phyloP scores from a whole-genome alignment of 2,113 vertebrate genomes.

The Scophthalmus maximus region DNA sequence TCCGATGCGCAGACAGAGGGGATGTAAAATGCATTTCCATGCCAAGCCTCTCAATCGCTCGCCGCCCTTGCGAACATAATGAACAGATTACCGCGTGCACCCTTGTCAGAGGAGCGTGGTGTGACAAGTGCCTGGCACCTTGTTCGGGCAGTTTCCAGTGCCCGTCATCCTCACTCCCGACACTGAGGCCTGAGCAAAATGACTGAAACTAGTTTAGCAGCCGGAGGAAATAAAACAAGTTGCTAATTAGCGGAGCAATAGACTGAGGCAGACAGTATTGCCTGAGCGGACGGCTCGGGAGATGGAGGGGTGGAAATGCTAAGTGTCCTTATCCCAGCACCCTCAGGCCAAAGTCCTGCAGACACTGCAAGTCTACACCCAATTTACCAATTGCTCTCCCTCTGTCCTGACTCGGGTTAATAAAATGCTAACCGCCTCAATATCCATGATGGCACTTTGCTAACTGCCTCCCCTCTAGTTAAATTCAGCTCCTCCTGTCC shows the following conservation, averaged over 20 bases:
- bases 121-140: slow-evolving; percentile 62
- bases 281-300: slow-evolving; percentile 36
- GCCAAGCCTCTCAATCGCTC: slow-evolving; percentile 60
- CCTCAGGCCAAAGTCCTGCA: slow-evolving; percentile 70
- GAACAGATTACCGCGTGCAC: slow-evolving; percentile 64
- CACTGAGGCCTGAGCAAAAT: background rate
- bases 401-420: slow-evolving; percentile 71
- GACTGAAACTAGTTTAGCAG: slow-evolving; percentile 43
- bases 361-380: slow-evolving; percentile 72
- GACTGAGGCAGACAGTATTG: slow-evolving; percentile 51
- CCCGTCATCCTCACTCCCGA: slow-evolving; percentile 20
- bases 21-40: slow-evolving; percentile 66
- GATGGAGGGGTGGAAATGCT: slow-evolving; percentile 74
- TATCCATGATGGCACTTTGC: slow-evolving; percentile 70
- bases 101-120: no score
- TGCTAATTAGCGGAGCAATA: slow-evolving; percentile 64
- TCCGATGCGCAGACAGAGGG: slow-evolving; percentile 71
- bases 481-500: slow-evolving; percentile 61
- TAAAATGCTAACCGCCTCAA: slow-evolving; percentile 81
- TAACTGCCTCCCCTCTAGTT: slow-evolving; percentile 74
- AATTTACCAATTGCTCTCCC: slow-evolving; percentile 72
- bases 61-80: slow-evolving; percentile 58
- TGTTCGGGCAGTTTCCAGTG: slow-evolving; percentile 35
- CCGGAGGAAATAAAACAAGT: slow-evolving; percentile 68
- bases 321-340: slow-evolving; percentile 61